phyloP scores from a whole-genome alignment of 1,140 invertebrate species.

The Drosophila ficusphila region DNA sequence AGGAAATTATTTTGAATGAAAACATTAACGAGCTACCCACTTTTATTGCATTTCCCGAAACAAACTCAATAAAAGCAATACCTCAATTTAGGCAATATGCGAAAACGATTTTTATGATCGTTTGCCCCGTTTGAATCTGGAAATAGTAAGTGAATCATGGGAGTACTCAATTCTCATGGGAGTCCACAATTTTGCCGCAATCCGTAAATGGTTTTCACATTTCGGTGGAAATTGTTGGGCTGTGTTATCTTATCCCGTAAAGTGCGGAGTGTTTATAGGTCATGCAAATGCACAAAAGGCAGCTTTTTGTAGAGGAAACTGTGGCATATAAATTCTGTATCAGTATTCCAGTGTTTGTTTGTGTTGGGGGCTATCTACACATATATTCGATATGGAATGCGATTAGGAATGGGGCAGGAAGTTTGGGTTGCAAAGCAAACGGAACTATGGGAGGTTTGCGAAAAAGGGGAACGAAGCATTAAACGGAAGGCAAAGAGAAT shows the following conservation, averaged over 20 bases:
- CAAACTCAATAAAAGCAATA: constrained; percentile 14
- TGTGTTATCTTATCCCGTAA: constrained; percentile 64
- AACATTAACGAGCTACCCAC: constrained; percentile 7
- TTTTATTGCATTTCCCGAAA: constrained; percentile 29
- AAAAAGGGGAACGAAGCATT: background rate
- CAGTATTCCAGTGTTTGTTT: background rate
- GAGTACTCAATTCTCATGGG: constrained; percentile 1
- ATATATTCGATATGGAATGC: constrained; percentile 6
- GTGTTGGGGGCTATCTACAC: constrained; percentile 24
- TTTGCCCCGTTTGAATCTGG: background rate
- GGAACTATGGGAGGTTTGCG: constrained; percentile 10
- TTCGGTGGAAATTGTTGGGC: constrained; percentile 7
- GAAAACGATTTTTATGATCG: background rate
- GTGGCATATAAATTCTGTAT: background rate
- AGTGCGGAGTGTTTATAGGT: constrained; percentile 6
- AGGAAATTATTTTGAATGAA: constrained; percentile 32
- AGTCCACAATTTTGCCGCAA: constrained; percentile 13
- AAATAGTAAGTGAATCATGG: constrained; percentile 11
- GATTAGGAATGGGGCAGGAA: constrained; percentile 10
- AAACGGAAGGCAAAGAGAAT: background rate
- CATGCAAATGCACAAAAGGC: constrained; percentile 43
- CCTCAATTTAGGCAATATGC: constrained; percentile 4
- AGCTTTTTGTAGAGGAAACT: constrained; percentile 4
- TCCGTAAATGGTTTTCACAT: background rate
- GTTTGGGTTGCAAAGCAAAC: background rate